Base-by-base conservation (phyloP, 2,888 invertebrate species). In the Hoplodrina ambigua region DNA sequence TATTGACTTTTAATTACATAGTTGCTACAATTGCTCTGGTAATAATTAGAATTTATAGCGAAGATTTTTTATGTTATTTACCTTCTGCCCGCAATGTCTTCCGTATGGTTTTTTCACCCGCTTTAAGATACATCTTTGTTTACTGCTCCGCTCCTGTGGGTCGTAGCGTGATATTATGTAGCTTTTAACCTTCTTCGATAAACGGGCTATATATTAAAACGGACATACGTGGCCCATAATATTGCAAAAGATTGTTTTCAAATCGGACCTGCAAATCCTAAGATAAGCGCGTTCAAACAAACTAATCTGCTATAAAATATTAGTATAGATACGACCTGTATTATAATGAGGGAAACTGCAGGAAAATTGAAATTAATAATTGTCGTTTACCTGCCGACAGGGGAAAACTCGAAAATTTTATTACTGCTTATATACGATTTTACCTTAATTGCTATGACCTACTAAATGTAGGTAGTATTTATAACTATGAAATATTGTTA, bases 1-100 rank as follows among this genome's bases (percentile, higher is more conserved):
- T 77, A 75, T 70, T 74, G 66, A 55, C 49, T 67, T 82, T 67
- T 75, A 75, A 84, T 80, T 69, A 79, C 63, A 52, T 53, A 61
- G 79, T 74, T 71, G 64, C 58, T 53, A 53, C 37, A 53, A 11
- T 8, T 65, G 49, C 8, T 63, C 10, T 50, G 25, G 10, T 50
- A 10, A n/a, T 50, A 19, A 59, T 30, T 61, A 17, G 13, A 60
- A 19, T 54, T 49, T 56, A 15, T 61, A 61, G 44, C 57, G 44
- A 7, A 17, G 15, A 17, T 7, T 52, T 64, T 63, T 37, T 37
- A 37, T 37, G 8, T 37, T 37, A 7, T 37, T 37, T 8, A 37
- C 37, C 8, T 8, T 37, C 37, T 33, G 33, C 33, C 33, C 33
- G 33, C 33, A 33, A n/a, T n/a, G n/a, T n/a, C n/a, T n/a, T n/a